phyloP scores from a whole-genome alignment of 1,140 invertebrate species.

The Fopius arisanus region DNA sequence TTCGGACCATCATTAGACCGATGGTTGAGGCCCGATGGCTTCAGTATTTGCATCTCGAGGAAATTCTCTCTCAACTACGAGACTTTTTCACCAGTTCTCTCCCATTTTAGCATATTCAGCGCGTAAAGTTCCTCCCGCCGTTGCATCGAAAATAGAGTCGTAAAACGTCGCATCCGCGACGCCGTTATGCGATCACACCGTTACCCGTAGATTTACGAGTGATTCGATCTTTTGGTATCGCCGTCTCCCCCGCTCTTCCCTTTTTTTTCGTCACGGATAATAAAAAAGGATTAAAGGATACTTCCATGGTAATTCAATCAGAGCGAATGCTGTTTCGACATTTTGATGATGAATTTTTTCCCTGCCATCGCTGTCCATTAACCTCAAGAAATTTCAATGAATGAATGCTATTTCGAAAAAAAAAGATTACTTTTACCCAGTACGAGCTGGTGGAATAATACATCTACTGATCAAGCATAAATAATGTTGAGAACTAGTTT shows the following conservation, averaged over 20 bases:
- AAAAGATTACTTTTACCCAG: too few relatives aligned
- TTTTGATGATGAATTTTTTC: neutral
- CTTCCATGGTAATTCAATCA: neutral
- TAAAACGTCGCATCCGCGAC: slow-evolving; percentile 37
- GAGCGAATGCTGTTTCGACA: neutral
- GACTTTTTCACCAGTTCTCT: slow-evolving; percentile 38
- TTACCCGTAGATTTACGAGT: slow-evolving; percentile 12
- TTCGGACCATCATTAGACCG: neutral
- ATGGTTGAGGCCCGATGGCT: neutral
- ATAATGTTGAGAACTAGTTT: too few relatives aligned
- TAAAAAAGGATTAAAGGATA: slow-evolving; percentile 1
- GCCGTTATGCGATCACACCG: slow-evolving; percentile 17
- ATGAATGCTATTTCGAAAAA: too few relatives aligned
- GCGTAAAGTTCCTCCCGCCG: slow-evolving; percentile 35
- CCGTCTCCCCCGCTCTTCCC: neutral
- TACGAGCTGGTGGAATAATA: too few relatives aligned
- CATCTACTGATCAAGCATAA: too few relatives aligned
- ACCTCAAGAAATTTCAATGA: too few relatives aligned
- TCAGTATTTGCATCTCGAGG: neutral
- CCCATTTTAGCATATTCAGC: slow-evolving; percentile 47
- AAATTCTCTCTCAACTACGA: slow-evolving; percentile 18
- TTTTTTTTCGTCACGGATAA: neutral
- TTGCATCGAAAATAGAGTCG: slow-evolving; percentile 37
- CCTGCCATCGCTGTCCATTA: neutral
- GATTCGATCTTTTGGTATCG: slow-evolving; percentile 1